phyloP scores from a whole-genome alignment of 2,113 vertebrate genomes.

The Cynocephalus volans region DNA sequence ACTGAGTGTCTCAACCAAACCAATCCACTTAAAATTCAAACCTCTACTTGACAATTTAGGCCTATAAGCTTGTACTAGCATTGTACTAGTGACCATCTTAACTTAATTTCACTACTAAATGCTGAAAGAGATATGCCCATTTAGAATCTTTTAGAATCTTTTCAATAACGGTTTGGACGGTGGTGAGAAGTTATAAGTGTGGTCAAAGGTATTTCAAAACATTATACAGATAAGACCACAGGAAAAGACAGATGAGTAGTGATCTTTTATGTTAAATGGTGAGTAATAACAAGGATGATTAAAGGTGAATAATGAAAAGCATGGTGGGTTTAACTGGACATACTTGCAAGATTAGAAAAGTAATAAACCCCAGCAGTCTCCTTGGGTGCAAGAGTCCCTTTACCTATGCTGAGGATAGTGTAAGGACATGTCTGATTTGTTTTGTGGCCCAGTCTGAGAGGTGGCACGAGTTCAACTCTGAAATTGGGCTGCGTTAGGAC shows the following conservation, averaged over 20 bases:
- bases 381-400: not conserved
- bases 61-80: not conserved
- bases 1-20: not conserved
- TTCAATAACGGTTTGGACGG: not conserved
- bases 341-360: not conserved
- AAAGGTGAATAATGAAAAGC: too few relatives aligned
- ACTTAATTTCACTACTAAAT: not conserved
- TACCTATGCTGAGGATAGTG: not conserved
- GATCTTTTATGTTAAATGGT: not conserved
- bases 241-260: not conserved
- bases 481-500: not conserved
- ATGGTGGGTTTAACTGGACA: not conserved
- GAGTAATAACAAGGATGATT: not conserved
- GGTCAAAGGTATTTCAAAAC: not conserved
- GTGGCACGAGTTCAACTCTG: not conserved
- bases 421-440: not conserved
- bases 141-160: not conserved
- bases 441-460: not conserved
- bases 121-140: fast-evolving
- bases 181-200: not conserved
- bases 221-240: not conserved
- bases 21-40: not conserved
- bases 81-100: not conserved
- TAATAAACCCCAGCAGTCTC: not conserved
- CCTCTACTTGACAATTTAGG: not conserved